These are phyloP conservation scores for Phaethornis superciliosus DNA, from an alignment of 2,113 vertebrate genomes.

Conservation along the genomic window DNA sequence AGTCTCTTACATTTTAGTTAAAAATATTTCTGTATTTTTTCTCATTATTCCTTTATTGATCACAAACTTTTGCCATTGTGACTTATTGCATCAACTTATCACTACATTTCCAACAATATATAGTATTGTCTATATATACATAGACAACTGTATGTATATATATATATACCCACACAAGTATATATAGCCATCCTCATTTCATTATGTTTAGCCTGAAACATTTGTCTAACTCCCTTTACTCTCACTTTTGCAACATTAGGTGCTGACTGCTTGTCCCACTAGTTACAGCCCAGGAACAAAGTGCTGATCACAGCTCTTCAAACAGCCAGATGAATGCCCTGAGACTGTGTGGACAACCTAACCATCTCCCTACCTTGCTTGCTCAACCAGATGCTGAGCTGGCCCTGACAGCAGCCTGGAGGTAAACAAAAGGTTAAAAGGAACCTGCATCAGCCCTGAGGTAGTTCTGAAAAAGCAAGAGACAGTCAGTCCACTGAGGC, in stretches of 20 bases:
- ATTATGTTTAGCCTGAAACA: background rate
- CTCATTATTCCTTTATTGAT: background rate
- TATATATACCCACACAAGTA: too few relatives aligned
- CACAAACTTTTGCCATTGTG: background rate
- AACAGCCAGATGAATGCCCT: background rate
- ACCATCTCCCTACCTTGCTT: background rate
- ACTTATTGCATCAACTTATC: background rate
- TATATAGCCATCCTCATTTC: background rate
- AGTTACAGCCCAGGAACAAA: background rate
- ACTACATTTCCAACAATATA: background rate
- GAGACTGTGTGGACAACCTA: background rate
- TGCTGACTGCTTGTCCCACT: background rate
- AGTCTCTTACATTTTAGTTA: background rate
- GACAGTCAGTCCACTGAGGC: background rate
- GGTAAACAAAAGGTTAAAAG: background rate
- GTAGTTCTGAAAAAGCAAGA: background rate
- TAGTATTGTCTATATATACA: too few relatives aligned
- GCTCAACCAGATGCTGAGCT: background rate
- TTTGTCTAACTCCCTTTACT: background rate
- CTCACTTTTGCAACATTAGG: background rate
- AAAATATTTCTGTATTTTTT: background rate
- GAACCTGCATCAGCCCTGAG: background rate
- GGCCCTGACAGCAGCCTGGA: background rate
- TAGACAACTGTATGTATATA: too few relatives aligned
- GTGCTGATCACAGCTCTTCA: background rate